A percentile compares a stretch with the other conserved stretches of the same genome.
Evolutionary conservation across 1,140 invertebrate species (phyloP).

Genomic region (Aphaenogaster rudis): DNA sequence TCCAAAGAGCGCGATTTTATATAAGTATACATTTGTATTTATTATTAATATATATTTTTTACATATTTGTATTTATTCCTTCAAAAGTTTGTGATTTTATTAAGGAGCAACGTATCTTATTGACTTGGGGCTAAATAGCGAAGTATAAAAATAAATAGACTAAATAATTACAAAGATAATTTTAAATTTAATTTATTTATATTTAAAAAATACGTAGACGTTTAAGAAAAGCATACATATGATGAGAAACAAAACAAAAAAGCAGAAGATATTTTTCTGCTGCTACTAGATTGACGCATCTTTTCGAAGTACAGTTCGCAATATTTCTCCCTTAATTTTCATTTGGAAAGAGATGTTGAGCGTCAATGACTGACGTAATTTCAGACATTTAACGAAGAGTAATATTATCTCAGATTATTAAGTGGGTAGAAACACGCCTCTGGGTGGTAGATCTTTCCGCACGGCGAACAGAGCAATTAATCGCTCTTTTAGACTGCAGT

Average conservation of each 20-base stretch:
- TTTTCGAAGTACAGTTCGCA: not conserved
- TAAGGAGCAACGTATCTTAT: not conserved
- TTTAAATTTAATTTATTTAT: not conserved
- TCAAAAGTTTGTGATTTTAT: not conserved
- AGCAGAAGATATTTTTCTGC: not conserved
- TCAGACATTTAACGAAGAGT: not conserved
- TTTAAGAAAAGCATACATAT: not conserved
- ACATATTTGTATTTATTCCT: not conserved
- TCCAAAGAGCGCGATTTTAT: not conserved
- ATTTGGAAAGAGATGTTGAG: not conserved
- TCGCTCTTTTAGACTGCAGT: slow-evolving; percentile 39
- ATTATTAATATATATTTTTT: not conserved
- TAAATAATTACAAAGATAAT: not conserved
- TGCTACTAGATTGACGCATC: not conserved
- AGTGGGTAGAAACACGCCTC: slow-evolving; percentile 13
- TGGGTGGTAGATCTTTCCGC: slow-evolving; percentile 7
- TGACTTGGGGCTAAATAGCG: not conserved
- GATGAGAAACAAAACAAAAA: not conserved
- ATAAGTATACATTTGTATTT: not conserved
- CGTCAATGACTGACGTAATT: not conserved
- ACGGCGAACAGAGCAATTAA: slow-evolving; percentile 56
- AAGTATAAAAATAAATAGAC: not conserved
- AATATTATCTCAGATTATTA: not conserved
- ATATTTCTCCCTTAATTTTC: not conserved
- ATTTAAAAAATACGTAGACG: not conserved